These are phyloP conservation scores for Amblyopsis hoosieri DNA, from an alignment of 2,797 vertebrate genomes.

Conservation along the genomic window DNA sequence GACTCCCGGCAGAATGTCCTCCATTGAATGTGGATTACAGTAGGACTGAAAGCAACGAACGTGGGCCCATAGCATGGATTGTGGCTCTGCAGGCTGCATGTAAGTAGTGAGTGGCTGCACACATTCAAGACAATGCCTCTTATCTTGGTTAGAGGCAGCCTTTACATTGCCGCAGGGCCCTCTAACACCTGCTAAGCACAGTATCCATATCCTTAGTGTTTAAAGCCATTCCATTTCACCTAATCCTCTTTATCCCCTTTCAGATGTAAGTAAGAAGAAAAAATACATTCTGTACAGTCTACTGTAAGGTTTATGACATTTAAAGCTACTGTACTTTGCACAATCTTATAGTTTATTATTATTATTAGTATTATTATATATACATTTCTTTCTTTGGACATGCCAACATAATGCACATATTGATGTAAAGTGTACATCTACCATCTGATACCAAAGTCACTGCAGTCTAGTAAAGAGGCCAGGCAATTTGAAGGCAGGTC, in stretches of 20 bases:
- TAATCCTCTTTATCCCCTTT: conserved; percentile 22
- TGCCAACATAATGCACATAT: too few relatives aligned
- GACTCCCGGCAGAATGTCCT: conserved; percentile 44
- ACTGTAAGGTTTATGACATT: too few relatives aligned
- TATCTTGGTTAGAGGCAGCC: conserved; percentile 53
- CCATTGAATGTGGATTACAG: conserved; percentile 50
- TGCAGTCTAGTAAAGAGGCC: too few relatives aligned
- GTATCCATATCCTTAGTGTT: conserved; percentile 37
- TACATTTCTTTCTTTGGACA: too few relatives aligned
- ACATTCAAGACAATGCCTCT: conserved; percentile 53
- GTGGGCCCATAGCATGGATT: conserved; percentile 41
- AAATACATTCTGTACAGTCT: too few relatives aligned
- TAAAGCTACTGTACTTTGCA: not conserved
- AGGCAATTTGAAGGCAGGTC: not conserved
- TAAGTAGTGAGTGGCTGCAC: conserved; percentile 35
- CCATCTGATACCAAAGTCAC: too few relatives aligned
- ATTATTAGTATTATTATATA: too few relatives aligned
- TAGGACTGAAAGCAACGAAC: conserved; percentile 56
- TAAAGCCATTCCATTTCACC: conserved; percentile 27
- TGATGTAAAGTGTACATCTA: too few relatives aligned
- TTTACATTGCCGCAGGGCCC: conserved; percentile 40
- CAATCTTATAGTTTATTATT: too few relatives aligned
- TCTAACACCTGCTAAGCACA: conserved; percentile 26
- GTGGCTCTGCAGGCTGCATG: conserved; percentile 47
- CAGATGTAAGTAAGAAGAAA: not conserved